Evolutionary conservation across 2,797 vertebrate species (phyloP).

Genomic region (Buceros bicornis): DNA sequence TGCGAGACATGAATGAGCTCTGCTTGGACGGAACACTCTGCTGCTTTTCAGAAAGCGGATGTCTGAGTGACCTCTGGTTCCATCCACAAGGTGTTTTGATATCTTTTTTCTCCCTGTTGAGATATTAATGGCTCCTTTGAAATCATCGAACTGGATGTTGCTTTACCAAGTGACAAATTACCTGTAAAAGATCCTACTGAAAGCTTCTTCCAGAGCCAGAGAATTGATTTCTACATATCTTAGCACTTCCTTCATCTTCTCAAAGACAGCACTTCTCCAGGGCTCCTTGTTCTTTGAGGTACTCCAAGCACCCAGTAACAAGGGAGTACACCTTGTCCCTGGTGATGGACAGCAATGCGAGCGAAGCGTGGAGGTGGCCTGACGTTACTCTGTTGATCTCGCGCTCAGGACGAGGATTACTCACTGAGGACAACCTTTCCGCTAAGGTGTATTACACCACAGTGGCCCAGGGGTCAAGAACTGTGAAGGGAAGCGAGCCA

Average conservation of each 20-base stretch:
- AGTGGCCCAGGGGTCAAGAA: background rate
- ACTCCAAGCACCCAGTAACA: background rate
- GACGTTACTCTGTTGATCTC: background rate
- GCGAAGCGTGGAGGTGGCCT: fast-evolving
- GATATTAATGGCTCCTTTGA: background rate
- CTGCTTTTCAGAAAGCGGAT: background rate
- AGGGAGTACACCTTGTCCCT: background rate
- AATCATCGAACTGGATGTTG: background rate
- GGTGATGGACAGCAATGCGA: fast-evolving
- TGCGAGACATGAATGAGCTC: background rate
- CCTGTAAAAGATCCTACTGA: background rate
- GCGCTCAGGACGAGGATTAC: background rate
- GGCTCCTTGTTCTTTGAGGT: background rate
- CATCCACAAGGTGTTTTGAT: background rate
- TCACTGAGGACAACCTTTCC: background rate
- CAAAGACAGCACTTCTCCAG: background rate
- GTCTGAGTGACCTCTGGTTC: background rate
- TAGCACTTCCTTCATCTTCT: background rate
- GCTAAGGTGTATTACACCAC: fast-evolving
- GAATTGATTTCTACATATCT: background rate
- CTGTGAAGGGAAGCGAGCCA: background rate
- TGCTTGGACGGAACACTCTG: background rate
- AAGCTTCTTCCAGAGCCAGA: background rate
- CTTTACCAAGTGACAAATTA: background rate
- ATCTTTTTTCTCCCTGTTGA: background rate